Evolutionary conservation across 2,797 vertebrate species (phyloP).

Genomic region (Apodemus agrarius): DNA sequence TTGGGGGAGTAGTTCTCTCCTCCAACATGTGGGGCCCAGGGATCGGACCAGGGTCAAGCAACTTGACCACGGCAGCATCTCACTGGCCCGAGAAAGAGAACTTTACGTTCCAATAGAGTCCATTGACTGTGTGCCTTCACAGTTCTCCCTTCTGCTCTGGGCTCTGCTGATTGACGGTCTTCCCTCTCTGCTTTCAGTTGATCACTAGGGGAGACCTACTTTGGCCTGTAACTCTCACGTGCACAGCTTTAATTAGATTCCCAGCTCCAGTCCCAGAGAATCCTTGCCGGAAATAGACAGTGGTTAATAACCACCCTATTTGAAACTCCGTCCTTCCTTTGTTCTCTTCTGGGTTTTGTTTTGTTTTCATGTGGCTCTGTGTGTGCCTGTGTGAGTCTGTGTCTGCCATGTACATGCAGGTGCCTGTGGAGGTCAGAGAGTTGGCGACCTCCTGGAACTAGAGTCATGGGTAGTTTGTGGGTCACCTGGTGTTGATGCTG

Average conservation of each 20-base stretch:
- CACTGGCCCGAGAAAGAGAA: not conserved
- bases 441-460: no score
- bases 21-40: not conserved
- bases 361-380: not conserved
- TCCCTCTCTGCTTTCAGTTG: not conserved
- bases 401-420: not conserved
- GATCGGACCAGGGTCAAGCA: no score
- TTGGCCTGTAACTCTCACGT: not conserved
- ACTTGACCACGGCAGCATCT: not conserved
- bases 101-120: not conserved
- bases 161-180: not conserved
- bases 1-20: no score
- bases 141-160: not conserved
- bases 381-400: no score
- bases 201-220: not conserved
- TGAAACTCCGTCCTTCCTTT: conserved; percentile 16
- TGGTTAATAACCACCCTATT: not conserved
- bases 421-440: not conserved
- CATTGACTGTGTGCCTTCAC: not conserved
- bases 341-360: no score
- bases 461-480: not conserved
- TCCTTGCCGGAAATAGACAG: not conserved
- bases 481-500: not conserved
- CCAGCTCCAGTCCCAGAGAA: not conserved
- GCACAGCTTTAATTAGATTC: not conserved